phyloP scores from a whole-genome alignment of 2,797 vertebrate species.

The Scyliorhinus canicula region DNA sequence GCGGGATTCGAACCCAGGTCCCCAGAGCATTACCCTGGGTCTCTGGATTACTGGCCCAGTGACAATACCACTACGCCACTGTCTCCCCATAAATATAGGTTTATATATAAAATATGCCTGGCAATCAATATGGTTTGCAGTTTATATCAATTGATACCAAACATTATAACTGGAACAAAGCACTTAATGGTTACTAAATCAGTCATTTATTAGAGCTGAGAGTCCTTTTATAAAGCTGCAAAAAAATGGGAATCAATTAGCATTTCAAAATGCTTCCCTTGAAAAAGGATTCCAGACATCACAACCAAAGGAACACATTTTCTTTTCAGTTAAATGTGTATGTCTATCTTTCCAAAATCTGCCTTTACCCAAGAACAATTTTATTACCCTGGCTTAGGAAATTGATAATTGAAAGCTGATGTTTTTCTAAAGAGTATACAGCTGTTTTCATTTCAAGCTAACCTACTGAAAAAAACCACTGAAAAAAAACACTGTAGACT shows the following conservation, averaged over 20 bases:
- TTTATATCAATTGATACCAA: background rate
- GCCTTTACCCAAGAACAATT: background rate
- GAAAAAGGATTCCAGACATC: background rate
- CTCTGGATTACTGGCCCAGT: no score
- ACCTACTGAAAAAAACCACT: no score
- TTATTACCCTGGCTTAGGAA: background rate
- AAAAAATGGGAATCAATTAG: background rate
- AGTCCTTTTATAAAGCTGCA: background rate
- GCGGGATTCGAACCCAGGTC: no score
- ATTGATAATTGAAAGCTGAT: background rate
- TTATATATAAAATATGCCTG: background rate
- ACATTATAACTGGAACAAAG: background rate
- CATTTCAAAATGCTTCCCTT: background rate
- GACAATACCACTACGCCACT: no score
- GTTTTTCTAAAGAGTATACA: background rate
- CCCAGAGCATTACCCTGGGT: no score
- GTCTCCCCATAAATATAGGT: no score
- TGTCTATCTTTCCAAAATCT: background rate
- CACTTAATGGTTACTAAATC: background rate
- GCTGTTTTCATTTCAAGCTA: background rate
- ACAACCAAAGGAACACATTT: background rate
- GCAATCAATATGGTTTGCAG: background rate
- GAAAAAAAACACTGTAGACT: no score
- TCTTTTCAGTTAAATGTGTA: background rate
- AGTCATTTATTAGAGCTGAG: background rate